A percentile compares a stretch with the other conserved stretches of the same genome.
These are phyloP conservation scores for Nothoprocta perdicaria DNA, from an alignment of 2,113 vertebrate species.

Conservation along the genomic window DNA sequence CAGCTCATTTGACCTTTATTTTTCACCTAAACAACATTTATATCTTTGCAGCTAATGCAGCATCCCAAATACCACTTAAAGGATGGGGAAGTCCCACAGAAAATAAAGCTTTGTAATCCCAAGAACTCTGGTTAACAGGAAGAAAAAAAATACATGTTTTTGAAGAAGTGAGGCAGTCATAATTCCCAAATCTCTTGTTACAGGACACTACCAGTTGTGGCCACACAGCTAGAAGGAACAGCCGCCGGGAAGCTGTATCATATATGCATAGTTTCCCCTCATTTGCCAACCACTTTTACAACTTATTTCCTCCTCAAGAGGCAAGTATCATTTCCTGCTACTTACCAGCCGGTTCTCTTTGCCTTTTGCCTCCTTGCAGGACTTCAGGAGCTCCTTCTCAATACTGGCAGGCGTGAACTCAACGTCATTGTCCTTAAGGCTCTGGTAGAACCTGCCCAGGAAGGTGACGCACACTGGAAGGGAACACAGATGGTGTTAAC, in stretches of 20 bases:
- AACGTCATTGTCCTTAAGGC: constrained; percentile 82
- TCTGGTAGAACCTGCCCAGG: constrained; percentile 90
- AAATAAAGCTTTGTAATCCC: neutral
- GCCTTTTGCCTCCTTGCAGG: constrained; percentile 89
- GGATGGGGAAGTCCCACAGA: neutral
- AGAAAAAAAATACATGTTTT: neutral
- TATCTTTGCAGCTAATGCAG: neutral
- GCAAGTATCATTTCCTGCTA: neutral
- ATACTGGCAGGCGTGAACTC: constrained; percentile 85
- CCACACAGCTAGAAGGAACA: neutral
- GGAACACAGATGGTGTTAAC: constrained; percentile 41
- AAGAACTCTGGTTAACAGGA: neutral
- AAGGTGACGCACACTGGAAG: constrained; percentile 91
- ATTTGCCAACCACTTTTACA: neutral
- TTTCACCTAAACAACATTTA: neutral
- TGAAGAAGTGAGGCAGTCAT: neutral
- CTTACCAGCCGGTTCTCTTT: constrained; percentile 97
- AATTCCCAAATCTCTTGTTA: neutral
- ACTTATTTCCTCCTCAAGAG: neutral
- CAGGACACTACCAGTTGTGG: neutral
- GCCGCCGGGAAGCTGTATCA: neutral
- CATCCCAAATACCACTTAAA: neutral
- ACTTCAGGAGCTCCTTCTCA: constrained; percentile 86
- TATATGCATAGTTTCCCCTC: neutral
- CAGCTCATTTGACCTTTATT: neutral